These are phyloP conservation scores for Protaetia brevitarsis DNA, from an alignment of 1,140 invertebrate genomes.

Conservation along the genomic window DNA sequence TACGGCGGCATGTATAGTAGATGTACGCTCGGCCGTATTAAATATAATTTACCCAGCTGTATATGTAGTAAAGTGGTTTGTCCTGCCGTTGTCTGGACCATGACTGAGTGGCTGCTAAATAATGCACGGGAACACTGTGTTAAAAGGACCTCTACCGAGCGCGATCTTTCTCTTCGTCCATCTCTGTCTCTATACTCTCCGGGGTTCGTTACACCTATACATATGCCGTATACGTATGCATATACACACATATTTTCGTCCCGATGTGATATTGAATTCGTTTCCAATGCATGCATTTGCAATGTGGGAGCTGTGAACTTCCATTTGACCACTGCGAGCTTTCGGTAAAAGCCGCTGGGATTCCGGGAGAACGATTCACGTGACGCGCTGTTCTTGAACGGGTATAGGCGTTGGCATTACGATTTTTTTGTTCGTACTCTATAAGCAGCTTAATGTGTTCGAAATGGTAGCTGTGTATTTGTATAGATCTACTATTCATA, in stretches of 20 bases:
- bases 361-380: no score
- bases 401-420: no score
- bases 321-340: no score
- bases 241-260: background rate
- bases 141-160: background rate
- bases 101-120: conserved; percentile 13
- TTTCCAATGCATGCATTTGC: background rate
- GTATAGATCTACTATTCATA: no score
- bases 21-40: background rate
- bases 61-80: background rate
- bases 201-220: background rate
- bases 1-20: no score
- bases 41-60: conserved; percentile 1
- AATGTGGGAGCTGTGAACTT: no score
- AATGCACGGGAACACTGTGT: conserved; percentile 6
- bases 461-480: no score
- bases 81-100: conserved; percentile 2
- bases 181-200: no score
- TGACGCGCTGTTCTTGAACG: no score
- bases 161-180: background rate
- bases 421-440: no score
- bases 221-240: background rate
- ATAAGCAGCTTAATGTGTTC: no score
- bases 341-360: no score
- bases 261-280: background rate